Percentiles rank a stretch among this genome's conserved stretches.
phyloP scores from a whole-genome alignment of 2,113 vertebrate species.

The Daphoenositta chrysoptera region DNA sequence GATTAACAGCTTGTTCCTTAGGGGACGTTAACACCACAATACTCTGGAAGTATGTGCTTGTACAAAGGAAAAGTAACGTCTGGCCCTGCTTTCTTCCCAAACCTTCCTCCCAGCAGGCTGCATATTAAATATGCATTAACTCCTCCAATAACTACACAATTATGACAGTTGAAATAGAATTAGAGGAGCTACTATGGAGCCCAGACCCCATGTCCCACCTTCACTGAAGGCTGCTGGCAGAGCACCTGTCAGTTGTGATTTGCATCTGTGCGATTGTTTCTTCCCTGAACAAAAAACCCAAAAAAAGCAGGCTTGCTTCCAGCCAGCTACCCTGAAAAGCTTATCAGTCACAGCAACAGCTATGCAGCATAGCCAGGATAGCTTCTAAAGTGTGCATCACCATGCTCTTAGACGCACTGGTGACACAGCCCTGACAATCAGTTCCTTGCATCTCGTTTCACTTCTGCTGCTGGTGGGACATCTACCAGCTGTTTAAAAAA shows the following conservation, averaged over 20 bases:
- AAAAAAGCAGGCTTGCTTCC: neutral
- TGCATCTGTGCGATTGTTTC: neutral
- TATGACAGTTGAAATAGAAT: neutral
- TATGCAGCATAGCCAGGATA: fast-evolving
- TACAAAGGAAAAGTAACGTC: neutral
- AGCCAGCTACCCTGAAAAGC: neutral
- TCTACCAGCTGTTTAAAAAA: neutral
- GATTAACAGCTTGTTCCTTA: neutral
- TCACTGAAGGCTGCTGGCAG: neutral
- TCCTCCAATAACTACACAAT: neutral
- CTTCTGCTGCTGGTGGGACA: neutral
- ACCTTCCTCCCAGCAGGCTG: neutral
- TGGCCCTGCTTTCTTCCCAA: neutral
- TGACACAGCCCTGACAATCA: neutral
- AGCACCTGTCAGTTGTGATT: neutral
- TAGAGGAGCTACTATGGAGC: neutral
- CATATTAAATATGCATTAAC: neutral
- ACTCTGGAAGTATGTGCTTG: neutral
- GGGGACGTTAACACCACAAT: neutral
- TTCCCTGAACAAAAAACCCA: neutral
- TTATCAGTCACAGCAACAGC: neutral
- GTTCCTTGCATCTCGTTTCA: neutral
- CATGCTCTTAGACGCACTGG: neutral
- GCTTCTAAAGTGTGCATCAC: neutral
- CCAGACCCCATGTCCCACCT: neutral